Conservation (phyloP, 2,888 invertebrate genomes). For the Sturmia bella region DNA sequence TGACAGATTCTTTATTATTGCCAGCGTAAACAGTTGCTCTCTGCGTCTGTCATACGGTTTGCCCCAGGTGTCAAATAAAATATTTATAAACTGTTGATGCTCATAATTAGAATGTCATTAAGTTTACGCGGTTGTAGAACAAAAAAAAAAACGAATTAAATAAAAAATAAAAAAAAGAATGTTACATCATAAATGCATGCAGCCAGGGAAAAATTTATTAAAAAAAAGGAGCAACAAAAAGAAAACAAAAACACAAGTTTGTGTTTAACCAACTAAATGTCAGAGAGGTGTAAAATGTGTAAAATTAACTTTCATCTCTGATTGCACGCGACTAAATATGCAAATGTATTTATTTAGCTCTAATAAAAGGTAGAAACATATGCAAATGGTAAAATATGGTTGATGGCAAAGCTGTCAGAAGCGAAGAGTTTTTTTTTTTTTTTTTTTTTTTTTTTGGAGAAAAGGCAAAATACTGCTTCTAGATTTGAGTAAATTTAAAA, state of each 20-base stretch:
- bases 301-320: slow-evolving; percentile 34
- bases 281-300: slow-evolving; percentile 44
- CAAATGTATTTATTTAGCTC: too few species aligned
- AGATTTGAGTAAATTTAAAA: too few species aligned
- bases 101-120: slow-evolving; percentile 70
- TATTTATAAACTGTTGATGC: slow-evolving; percentile 68
- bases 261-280: slow-evolving; percentile 18
- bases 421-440: too few species aligned
- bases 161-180: not conserved
- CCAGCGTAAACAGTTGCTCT: not conserved
- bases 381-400: too few species aligned
- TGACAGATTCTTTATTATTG: slow-evolving; percentile 1
- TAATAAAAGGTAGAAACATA: too few species aligned
- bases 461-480: too few species aligned
- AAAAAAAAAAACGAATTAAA: not conserved
- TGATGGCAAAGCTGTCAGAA: too few species aligned
- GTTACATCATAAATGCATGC: not conserved
- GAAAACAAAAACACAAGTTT: too few species aligned
- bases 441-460: too few species aligned
- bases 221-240: not conserved
- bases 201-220: not conserved
- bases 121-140: slow-evolving; percentile 61
- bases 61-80: slow-evolving; percentile 66
- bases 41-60: slow-evolving; percentile 51
- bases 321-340: not conserved